These are phyloP conservation scores for Anoplopoma fimbria DNA, from an alignment of 2,113 vertebrate genomes.

Conservation along the genomic window DNA sequence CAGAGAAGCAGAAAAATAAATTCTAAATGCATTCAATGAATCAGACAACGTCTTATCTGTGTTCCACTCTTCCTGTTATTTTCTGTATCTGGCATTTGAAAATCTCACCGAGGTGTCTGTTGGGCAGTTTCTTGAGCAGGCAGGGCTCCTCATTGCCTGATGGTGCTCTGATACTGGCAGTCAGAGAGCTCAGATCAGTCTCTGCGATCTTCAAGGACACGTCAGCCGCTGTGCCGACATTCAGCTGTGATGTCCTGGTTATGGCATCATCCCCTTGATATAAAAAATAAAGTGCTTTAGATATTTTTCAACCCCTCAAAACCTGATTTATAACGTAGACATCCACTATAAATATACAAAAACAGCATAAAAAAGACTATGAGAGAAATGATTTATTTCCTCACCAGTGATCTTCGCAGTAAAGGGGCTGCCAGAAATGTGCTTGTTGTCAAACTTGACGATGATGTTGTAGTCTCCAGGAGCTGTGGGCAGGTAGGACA, in stretches of 20 bases:
- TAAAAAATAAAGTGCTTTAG: constrained; percentile 29
- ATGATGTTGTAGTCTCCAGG: constrained; percentile 97
- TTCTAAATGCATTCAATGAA: constrained; percentile 13
- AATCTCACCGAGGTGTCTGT: constrained; percentile 92
- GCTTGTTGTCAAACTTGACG: constrained; percentile 96
- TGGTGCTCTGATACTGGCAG: constrained; percentile 93
- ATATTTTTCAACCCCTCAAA: constrained; percentile 21
- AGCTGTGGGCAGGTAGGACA: constrained; percentile 95
- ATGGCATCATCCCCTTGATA: constrained; percentile 92
- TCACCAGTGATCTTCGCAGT: constrained; percentile 96
- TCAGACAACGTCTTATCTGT: constrained; percentile 4
- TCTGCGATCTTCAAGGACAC: constrained; percentile 97
- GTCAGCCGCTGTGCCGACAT: constrained; percentile 93
- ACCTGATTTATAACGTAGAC: not conserved
- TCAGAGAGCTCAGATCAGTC: constrained; percentile 92
- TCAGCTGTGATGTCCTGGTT: constrained; percentile 92
- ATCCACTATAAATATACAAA: constrained; percentile 12
- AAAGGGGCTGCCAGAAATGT: constrained; percentile 95
- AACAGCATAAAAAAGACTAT: not conserved
- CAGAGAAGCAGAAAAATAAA: not conserved
- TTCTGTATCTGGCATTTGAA: not conserved
- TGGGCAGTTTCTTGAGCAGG: constrained; percentile 93
- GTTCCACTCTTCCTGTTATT: constrained; percentile 11
- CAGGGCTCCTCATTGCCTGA: constrained; percentile 96
- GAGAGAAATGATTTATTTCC: constrained; percentile 13